A percentile compares a stretch with the other conserved stretches of the same genome.
These are phyloP conservation scores for Anguilla megastoma DNA, from an alignment of 2,797 vertebrate species.

Conservation along the genomic window DNA sequence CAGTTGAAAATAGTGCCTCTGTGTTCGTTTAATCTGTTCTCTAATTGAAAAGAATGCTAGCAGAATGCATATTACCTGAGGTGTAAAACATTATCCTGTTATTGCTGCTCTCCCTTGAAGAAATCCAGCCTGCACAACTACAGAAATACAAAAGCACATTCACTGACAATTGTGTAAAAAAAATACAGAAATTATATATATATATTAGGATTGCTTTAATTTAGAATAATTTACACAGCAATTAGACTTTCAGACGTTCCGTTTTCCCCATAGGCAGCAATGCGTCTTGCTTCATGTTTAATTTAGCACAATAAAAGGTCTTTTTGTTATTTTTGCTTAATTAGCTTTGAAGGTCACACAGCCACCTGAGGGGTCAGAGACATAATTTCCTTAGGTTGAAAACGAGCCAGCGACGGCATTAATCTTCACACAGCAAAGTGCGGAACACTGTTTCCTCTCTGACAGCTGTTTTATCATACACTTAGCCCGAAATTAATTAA, in stretches of 20 bases:
- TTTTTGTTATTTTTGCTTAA: conserved; percentile 64
- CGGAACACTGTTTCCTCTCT: conserved; percentile 35
- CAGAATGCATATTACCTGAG: conserved; percentile 1
- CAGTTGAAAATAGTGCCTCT: background rate
- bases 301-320: conserved; percentile 57
- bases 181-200: conserved; percentile 30
- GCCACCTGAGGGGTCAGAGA: conserved; percentile 59
- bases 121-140: conserved; percentile 35
- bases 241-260: conserved; percentile 40
- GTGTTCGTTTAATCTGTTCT: conserved; percentile 11
- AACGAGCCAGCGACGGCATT: conserved; percentile 51
- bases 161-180: conserved; percentile 40
- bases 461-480: conserved; percentile 53
- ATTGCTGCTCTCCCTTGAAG: conserved; percentile 15
- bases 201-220: conserved; percentile 41
- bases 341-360: conserved; percentile 70
- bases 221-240: conserved; percentile 44
- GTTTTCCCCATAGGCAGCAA: conserved; percentile 48
- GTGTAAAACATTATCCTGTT: conserved; percentile 8
- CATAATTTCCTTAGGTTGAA: conserved; percentile 52
- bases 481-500: conserved; percentile 59
- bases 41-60: background rate
- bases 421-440: conserved; percentile 50
- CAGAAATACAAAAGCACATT: conserved; percentile 36
- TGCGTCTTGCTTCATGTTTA: conserved; percentile 52